These are phyloP conservation scores for Tetramorium simillimum DNA, from an alignment of 1,140 invertebrate species.

Conservation along the genomic window DNA sequence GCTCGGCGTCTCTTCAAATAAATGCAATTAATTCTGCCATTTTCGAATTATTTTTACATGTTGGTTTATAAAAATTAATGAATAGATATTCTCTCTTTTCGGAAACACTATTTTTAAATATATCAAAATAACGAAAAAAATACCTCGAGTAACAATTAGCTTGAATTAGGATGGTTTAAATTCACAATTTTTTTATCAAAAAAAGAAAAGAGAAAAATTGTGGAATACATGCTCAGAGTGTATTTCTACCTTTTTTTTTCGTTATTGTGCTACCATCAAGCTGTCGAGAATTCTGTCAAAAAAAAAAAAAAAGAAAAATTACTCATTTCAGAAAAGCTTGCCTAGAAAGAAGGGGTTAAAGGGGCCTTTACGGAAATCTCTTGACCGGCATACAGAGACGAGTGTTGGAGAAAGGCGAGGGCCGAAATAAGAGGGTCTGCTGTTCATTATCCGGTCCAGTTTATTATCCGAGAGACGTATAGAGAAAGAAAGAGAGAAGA, in stretches of 20 bases:
- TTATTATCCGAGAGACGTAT: slow-evolving; percentile 37
- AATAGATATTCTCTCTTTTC: neutral
- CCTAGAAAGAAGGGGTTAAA: neutral
- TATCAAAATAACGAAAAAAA: neutral
- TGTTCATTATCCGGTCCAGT: slow-evolving; percentile 38
- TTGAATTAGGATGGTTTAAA: neutral
- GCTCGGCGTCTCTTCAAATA: neutral
- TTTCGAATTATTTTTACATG: slow-evolving; percentile 12
- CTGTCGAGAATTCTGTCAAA: neutral
- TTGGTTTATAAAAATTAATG: neutral
- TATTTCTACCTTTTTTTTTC: neutral
- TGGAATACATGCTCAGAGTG: neutral
- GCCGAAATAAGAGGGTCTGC: slow-evolving; percentile 33
- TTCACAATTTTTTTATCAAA: neutral
- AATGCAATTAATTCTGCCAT: neutral
- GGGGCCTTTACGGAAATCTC: neutral
- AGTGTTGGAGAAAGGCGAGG: slow-evolving; percentile 29
- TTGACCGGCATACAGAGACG: neutral
- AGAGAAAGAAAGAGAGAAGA: neutral
- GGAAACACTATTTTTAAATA: neutral
- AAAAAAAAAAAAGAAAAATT: slow-evolving; percentile 23
- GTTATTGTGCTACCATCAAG: neutral
- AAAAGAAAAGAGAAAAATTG: neutral
- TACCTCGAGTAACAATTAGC: neutral
- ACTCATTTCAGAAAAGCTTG: slow-evolving; percentile 1